Evolutionary conservation across 2,888 invertebrate genomes (phyloP).

Genomic region (Cordilura impudica): DNA sequence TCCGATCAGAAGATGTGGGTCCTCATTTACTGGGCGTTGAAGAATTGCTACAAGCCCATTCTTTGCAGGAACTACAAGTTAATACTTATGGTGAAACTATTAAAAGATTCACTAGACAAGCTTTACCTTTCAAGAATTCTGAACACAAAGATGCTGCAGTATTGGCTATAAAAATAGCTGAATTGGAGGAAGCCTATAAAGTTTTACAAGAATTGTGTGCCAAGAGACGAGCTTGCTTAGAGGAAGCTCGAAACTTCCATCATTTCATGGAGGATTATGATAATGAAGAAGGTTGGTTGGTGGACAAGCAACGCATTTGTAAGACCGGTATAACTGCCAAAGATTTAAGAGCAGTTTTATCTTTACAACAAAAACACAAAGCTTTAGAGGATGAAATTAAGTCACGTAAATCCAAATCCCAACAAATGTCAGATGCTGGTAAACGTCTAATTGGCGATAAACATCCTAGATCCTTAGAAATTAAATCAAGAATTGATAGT

Average conservation of each 20-base stretch:
- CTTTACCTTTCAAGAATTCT: constrained; percentile 80
- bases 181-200: constrained; percentile 87
- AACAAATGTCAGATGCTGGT: constrained; percentile 85
- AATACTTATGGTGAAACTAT: constrained; percentile 92
- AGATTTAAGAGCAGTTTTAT: constrained; percentile 92
- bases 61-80: constrained; percentile 93
- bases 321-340: constrained; percentile 95
- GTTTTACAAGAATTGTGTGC: constrained; percentile 79
- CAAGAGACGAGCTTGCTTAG: constrained; percentile 88
- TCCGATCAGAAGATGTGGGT: constrained; percentile 89
- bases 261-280: constrained; percentile 98
- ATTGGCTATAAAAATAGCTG: constrained; percentile 85
- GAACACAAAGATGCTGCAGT: constrained; percentile 80
- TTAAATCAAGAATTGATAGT: constrained; percentile 87
- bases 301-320: constrained; percentile 95
- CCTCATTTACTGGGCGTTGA: constrained; percentile 96
- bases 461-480: constrained; percentile 89
- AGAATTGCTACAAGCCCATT: constrained; percentile 95
- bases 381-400: constrained; percentile 93
- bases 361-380: constrained; percentile 95
- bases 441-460: constrained; percentile 85
- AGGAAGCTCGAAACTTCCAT: constrained; percentile 95
- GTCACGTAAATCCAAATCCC: constrained; percentile 82
- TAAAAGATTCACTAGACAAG: constrained; percentile 85
- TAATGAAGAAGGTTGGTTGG: constrained; percentile 98